Evolutionary conservation across 2,797 vertebrate species (phyloP), one percentile per base, ranked within the genome.

Genomic region (Lemur catta): DNA sequence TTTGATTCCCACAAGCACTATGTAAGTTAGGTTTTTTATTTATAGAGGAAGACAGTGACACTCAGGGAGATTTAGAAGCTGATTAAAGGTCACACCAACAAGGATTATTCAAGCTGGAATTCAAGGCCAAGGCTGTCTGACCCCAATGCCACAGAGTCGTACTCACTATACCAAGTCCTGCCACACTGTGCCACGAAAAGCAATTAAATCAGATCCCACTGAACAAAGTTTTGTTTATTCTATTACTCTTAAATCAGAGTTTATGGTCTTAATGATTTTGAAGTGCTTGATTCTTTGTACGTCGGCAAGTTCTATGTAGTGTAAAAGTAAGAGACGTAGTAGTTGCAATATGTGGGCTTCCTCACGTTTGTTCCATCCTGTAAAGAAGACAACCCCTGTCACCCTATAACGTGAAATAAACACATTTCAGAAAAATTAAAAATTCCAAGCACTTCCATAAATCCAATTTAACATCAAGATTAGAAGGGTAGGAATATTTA

Each of bases 381-480:
- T 48, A 46, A 35, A 74, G 26, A 82, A 85, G 57, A n/a, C 38
- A 86, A 26, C 18, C 20, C 14, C 59, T 11, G 12, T n/a, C 24
- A 55, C 41, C 43, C 46, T 50, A 11, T n/a, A 84, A 67, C 18
- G 35, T 72, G 35, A 90, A 75, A 43, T 61, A 78, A 80, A 82
- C 74, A 71, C 38, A 38, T 74, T 85, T 94, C 50, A 75, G 76
- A 74, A 97, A 87, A 91, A 89, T 55, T 72, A 46, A 82, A 91
- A 89, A 75, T 95, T 65, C 63, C 57, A 90, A 7, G 43, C 33
- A 11, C 74, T 94, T 81, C n/a, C 67, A 65, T 75, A 57, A 61
- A 91, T 82, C 72, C 69, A 93, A 55, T 38, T 52, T 81, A 96
- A 59, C 8, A 7, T 55, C 79, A 55, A 86, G 63, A 94, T 86